phyloP scores from a whole-genome alignment of 2,113 vertebrate genomes.

The Ptyas mucosa region DNA sequence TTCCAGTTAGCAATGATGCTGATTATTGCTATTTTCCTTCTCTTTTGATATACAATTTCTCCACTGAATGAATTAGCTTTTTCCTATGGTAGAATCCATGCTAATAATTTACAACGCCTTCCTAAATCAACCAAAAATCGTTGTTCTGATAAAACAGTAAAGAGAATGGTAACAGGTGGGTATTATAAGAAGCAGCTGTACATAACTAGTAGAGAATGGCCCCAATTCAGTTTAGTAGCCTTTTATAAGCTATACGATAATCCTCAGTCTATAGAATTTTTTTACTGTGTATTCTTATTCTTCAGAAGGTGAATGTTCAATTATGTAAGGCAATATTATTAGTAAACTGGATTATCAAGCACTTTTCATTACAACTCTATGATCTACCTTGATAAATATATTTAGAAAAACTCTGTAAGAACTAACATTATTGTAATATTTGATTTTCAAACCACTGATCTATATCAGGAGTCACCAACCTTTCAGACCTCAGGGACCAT shows the following conservation, averaged over 20 bases:
- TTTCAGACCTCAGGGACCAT: too few species aligned
- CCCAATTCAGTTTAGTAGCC: not conserved
- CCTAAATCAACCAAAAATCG: not conserved
- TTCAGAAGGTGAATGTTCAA: not conserved
- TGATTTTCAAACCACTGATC: not conserved
- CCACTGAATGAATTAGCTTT: not conserved
- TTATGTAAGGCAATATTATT: not conserved
- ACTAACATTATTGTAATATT: not conserved
- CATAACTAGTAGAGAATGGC: not conserved
- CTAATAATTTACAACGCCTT: not conserved
- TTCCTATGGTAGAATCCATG: not conserved
- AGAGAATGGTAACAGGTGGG: not conserved
- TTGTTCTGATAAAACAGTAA: not conserved
- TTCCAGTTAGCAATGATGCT: not conserved
- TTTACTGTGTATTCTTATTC: not conserved
- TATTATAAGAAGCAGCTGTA: not conserved
- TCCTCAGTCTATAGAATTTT: not conserved
- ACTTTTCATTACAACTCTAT: not conserved
- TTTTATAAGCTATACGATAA: conserved; percentile 2
- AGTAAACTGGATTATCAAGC: not conserved
- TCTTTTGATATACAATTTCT: conserved; percentile 7
- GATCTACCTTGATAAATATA: not conserved
- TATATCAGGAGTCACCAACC: not conserved
- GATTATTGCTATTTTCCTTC: not conserved
- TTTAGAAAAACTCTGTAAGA: not conserved